Base-by-base conservation (phyloP, 2,888 invertebrate genomes). In the Drosophila kuntzei region DNA sequence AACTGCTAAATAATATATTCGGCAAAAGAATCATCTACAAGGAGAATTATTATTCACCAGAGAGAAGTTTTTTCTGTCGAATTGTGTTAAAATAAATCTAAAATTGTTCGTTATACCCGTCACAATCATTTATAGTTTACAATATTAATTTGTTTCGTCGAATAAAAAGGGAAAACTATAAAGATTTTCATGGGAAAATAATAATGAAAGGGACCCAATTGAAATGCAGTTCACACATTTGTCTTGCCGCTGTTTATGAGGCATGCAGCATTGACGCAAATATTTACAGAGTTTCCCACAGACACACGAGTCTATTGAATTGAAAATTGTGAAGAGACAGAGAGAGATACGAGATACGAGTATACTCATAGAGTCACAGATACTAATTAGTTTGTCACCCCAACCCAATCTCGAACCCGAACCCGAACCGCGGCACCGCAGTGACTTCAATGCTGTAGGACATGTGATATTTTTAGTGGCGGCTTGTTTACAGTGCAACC, bases 391-490 rank as follows among this genome's bases (percentile, higher is more conserved):
- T 68, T 66, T 71, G 77, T 63, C 73, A 57, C 67, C 68, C 70
- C 39, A 46, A 27, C 47, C n/a, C n/a, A n/a, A n/a, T n/a, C n/a
- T n/a, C n/a, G n/a, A n/a, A n/a, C n/a, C n/a, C n/a, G n/a, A n/a
- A 57, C 67, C 68, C 70, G 34, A 46, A 27, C 47, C 47, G 29
- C 16, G 9, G 3, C 29, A 29, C 27, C 37, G 34, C 43, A 25
- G 41, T 20, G 41, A 41, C 41, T 41, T 54, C 41, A 32, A 22
- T 11, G 50, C 20, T 44, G 25, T 29, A 8, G 37, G 70, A 85
- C 58, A 84, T 84, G 85, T 75, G 85, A 83, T 85, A 84, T 85
- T 80, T 79, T 84, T 80, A 70, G 80, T 69, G 71, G 46, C 58
- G 49, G 71, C 64, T 77, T 85, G 82, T 83, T 85, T 82, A 80